A percentile compares a stretch with the other conserved stretches of the same genome.
Conservation (phyloP, 2,888 invertebrate species). For the Bursaphelenchus okinawaensis region DNA sequence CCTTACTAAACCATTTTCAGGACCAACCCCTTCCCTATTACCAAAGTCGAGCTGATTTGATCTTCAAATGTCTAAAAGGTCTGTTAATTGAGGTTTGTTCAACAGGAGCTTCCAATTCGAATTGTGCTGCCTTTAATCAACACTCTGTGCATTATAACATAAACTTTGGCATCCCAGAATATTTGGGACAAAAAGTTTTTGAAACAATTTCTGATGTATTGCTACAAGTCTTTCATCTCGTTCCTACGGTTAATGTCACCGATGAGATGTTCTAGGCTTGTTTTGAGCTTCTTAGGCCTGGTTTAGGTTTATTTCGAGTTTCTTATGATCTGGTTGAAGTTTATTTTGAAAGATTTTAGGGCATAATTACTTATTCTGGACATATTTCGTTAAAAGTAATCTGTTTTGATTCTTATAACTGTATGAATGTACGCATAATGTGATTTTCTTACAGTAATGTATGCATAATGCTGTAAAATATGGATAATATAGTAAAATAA, state of each 20-base stretch:
- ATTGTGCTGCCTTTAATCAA: conserved; percentile 13
- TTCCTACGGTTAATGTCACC: conserved; percentile 38
- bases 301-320: no score
- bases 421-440: no score
- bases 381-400: no score
- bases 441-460: no score
- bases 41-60: conserved; percentile 85
- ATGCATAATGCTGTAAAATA: no score
- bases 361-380: no score
- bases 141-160: conserved; percentile 68
- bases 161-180: conserved; percentile 77
- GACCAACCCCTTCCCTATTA: conserved; percentile 89
- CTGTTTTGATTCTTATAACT: no score
- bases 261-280: no score
- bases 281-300: no score
- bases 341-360: no score
- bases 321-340: no score
- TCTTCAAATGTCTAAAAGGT: conserved; percentile 97
- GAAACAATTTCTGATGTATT: conserved; percentile 77
- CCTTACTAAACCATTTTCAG: conserved; percentile 46
- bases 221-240: conserved; percentile 73
- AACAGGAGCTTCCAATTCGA: conserved; percentile 21
- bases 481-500: no score
- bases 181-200: conserved; percentile 77
- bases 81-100: conserved; percentile 84